Conservation (phyloP, 2,113 vertebrate species). For the Odontesthes bonariensis region DNA sequence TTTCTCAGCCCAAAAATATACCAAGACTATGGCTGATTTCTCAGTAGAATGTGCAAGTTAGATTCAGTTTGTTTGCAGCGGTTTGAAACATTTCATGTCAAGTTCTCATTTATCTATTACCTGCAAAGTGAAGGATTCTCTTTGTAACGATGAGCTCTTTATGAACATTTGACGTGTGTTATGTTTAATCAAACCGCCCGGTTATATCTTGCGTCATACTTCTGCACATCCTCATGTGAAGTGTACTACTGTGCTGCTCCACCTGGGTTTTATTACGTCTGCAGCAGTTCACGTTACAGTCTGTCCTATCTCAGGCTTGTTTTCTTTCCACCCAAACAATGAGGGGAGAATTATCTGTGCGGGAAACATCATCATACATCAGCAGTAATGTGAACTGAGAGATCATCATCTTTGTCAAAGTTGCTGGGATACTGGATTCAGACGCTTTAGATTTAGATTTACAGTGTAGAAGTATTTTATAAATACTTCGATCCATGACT, state of each 20-base stretch:
- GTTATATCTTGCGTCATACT: not conserved
- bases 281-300: not conserved
- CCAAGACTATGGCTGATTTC: not conserved
- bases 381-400: not conserved
- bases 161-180: not conserved
- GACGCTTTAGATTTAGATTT: constrained; percentile 10
- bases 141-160: not conserved
- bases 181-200: not conserved
- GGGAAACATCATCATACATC: not conserved
- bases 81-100: constrained; percentile 4
- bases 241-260: not conserved
- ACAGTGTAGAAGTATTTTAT: constrained; percentile 10
- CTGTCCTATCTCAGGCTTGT: not conserved
- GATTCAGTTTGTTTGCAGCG: not conserved
- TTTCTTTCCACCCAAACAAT: not conserved
- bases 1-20: no score
- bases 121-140: not conserved
- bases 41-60: not conserved
- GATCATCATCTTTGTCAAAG: not conserved
- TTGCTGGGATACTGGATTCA: not conserved
- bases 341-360: not conserved
- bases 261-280: constrained; percentile 8
- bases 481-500: constrained; percentile 5
- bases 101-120: not conserved
- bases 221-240: not conserved